Evolutionary conservation across 2,888 invertebrate genomes (phyloP), one percentile per base, ranked within the genome.

Genomic region (Ectropis crepuscularia): DNA sequence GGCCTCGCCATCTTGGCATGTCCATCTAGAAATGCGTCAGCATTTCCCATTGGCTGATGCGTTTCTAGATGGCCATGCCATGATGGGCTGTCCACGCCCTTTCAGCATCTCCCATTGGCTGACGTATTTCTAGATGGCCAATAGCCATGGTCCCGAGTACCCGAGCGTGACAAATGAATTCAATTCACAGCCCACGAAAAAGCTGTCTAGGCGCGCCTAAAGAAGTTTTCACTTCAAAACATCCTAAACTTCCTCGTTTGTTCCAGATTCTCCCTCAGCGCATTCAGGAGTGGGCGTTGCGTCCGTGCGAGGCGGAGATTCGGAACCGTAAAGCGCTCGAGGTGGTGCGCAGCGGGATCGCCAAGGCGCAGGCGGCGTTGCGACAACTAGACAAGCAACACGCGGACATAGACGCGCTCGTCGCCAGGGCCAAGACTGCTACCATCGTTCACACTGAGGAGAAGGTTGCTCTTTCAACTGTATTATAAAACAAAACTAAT

Each of bases 251-350:
- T 8, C 10, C 7, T 41, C 10, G 0, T 41, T 41, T 38, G 9
- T 43, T 11, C 5, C 85, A 96, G 94, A 95, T 98, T n/a, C 83
- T 98, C 10, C 98, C 98, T 0, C 96, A 96, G 75, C 95, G 99
- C 8, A 96, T 99, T 62, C 98, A 98, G 81, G 98, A 99, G 83
- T 99, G 99, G 98, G 96, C 97, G 16, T 91, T 97, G 16, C 96
- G 96, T 4, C 95, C 96, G 0, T 98, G 98, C 79, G 94, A 95
- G 12, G 98, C 98, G 0, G 99, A 99, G 81, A 96, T 97, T 75
- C 95, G 95, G 75, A 98, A 95, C 81, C 94, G 95, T 70, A 94
- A 94, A 69, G 90, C 94, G 36, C 79, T 96, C 36, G 96, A 96
- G 73, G 94, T 94, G 62, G 96, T 99, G 41, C 94, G 98, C 37